Evolutionary conservation across 2,797 vertebrate genomes (phyloP), one percentile per base, ranked within the genome.

Genomic region (Anas georgica): DNA sequence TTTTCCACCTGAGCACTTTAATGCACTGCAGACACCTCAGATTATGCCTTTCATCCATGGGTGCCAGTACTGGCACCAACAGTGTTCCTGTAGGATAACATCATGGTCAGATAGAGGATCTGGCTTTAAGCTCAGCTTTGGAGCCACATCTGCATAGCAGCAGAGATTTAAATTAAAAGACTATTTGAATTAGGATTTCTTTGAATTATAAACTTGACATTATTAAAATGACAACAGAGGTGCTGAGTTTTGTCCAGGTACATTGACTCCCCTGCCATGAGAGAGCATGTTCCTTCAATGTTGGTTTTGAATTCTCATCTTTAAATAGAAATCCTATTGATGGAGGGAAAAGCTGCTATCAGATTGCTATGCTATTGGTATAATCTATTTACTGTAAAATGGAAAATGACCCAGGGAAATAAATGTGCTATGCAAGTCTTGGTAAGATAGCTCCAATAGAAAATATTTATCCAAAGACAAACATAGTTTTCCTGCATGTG

Each of bases 341-440:
- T 72, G 83, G 45, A 84, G 86, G 68, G 83, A 58, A 95, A 93
- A 94, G 90, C 92, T 92, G 75, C 67, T 92, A 60, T 82, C 88
- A 59, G 83, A 79, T 88, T 91, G 83, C 74, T 82, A 58, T 82
- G 87, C 79, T 90, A 60, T 86, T 79, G 72, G 80, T 91, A 77
- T 91, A 92, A 91, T 82, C 92, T 94, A 80, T 95, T 94, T 84
- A 69, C 70, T 80, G 80, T 94, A 93, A 97, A 96, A 96, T 95
- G 95, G 94, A 97, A 96, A 97, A 97, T 96, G 94, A 93, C 94
- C 94, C 90, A 96, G 93, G 95, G 94, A 96, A 94, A 96, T 78
- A 85, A 90, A 94, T 37, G 73, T 91, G 62, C 88, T 85, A 43
- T 78, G 54, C 45, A 94, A 91, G 91, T 90, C 90, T 83, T 45